Conservation (phyloP, 2,888 invertebrate genomes). For the Ceramica pisi region DNA sequence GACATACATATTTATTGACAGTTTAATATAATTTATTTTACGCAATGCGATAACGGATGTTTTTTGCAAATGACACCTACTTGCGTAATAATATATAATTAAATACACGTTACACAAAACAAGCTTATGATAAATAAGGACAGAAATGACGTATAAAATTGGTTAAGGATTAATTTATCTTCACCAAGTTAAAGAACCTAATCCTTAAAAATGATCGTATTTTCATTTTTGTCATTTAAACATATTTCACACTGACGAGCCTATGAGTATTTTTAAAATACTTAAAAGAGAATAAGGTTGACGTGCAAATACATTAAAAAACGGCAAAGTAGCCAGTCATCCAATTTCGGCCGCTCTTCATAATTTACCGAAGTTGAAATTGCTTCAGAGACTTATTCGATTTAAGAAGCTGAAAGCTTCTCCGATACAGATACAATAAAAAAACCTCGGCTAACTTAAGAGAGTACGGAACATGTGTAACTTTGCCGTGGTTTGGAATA, state of each 20-base stretch:
- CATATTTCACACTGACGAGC: neutral
- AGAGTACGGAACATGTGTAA: conserved; percentile 39
- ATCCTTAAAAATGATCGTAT: neutral
- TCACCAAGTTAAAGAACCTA: neutral
- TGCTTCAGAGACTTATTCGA: conserved; percentile 54
- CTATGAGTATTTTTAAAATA: conserved; percentile 1
- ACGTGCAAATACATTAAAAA: conserved; percentile 36
- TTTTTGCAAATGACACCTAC: conserved; percentile 35
- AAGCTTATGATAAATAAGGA: conserved; percentile 8
- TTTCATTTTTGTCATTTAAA: neutral
- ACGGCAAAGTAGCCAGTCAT: conserved; percentile 55
- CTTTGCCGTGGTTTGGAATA: conserved; percentile 38
- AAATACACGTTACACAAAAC: conserved; percentile 19
- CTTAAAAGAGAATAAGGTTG: conserved; percentile 22
- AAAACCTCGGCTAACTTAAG: conserved; percentile 39
- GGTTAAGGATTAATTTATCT: no score
- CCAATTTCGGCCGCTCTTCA: conserved; percentile 53
- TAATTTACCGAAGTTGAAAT: conserved; percentile 64
- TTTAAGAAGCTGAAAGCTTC: conserved; percentile 59
- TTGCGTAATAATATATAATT: conserved; percentile 40
- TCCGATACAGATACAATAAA: conserved; percentile 48
- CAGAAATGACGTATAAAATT: no score
- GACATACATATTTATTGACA: conserved; percentile 38
- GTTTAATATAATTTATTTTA: conserved; percentile 35
- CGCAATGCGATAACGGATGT: conserved; percentile 34